Evolutionary conservation across 1,140 invertebrate species (phyloP).

Genomic region (Agrypnia vestita): DNA sequence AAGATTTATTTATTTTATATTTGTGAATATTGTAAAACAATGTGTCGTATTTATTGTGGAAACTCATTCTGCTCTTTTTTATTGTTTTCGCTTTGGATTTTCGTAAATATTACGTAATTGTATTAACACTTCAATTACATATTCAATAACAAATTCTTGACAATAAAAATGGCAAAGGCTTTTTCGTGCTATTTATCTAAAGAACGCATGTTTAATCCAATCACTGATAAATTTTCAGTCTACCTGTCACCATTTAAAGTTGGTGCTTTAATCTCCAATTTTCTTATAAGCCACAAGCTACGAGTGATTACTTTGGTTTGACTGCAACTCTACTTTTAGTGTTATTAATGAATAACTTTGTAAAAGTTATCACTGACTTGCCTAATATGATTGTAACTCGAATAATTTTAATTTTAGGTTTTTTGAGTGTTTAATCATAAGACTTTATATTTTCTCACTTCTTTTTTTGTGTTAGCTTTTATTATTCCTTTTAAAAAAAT

Average conservation of each 20-base stretch:
- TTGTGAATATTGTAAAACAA: not conserved
- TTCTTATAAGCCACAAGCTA: not conserved
- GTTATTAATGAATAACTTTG: not conserved
- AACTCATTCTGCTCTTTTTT: not conserved
- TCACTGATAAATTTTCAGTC: not conserved
- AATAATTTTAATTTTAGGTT: not conserved
- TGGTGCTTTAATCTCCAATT: not conserved
- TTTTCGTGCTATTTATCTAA: not conserved
- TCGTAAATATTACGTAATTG: not conserved
- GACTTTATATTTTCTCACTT: not conserved
- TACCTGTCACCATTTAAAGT: not conserved
- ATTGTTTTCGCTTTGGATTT: not conserved
- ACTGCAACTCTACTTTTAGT: not conserved
- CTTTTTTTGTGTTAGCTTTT: not conserved
- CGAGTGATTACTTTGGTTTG: not conserved
- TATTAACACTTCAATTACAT: not conserved
- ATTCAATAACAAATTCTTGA: too few relatives aligned
- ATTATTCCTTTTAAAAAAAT: not conserved
- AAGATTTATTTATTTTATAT: conserved; percentile 11
- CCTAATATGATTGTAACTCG: not conserved
- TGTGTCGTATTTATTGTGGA: too few relatives aligned
- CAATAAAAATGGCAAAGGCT: not conserved
- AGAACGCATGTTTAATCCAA: not conserved
- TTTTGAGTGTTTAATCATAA: conserved; percentile 1
- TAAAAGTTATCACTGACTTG: conserved; percentile 2